Base-by-base conservation (phyloP, 2,888 invertebrate genomes). In the Sarcophaga caerulescens region DNA sequence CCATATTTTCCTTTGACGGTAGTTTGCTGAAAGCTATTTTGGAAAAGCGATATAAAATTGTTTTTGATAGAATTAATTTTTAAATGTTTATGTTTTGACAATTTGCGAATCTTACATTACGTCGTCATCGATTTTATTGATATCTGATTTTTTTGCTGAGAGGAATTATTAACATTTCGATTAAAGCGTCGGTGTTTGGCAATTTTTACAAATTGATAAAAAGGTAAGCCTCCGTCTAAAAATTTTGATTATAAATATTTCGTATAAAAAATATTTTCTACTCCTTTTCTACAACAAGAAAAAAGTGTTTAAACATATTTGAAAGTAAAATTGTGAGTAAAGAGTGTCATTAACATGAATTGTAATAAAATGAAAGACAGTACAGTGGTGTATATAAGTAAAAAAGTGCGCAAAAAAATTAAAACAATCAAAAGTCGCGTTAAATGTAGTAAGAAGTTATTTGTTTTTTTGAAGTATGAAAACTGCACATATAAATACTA, bases 311-410 rank as follows among this genome's bases (percentile, higher is more conserved):
- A 47, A 81, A 80, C 60, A n/a, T 79, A 71, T 75, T 69, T 73
- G 77, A 82, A 76, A 76, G 83, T 83, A 78, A 25, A 74, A 83
- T 57, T 79, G 73, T 83, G 74, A 57, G 77, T 85, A 19, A 52
- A 52, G 4, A 52, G 12, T 52, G 12, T 12, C 77, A 65, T 52
- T 77, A 23, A 73, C 60, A 83, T 76, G 52, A 73, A 82, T 70
- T 68, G n/a, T 75, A 81, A 83, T 69, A 60, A 77, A 81, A 52
- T 63, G 17, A 81, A 81, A 66, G 85, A 85, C 85, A 85, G 85
- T 85, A 85, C 80, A 85, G 85, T 85, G 83, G 85, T 85, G 85
- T 60, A 81, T 85, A 70, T 69, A 77, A 85, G 83, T 62, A 75
- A 79, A 83, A 85, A 85, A 85, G 85, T 85, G 85, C 83, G 85